Evolutionary conservation across 2,113 vertebrate genomes (phyloP), one percentile per base, ranked within the genome.

Genomic region (Hyperoodon ampullatus): DNA sequence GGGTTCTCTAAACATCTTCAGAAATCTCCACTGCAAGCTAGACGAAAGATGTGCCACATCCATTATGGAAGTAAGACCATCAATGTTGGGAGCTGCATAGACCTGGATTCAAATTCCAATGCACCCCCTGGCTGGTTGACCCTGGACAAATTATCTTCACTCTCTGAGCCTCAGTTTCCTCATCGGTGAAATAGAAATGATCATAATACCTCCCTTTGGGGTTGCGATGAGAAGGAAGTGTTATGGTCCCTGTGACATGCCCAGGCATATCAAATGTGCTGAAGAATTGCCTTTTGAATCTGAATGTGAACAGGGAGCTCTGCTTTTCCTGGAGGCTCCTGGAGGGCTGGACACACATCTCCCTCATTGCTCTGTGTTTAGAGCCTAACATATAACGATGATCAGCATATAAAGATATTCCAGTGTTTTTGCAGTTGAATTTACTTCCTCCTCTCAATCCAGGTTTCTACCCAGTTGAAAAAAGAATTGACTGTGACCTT

Each of bases 401-500:
- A 60, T 80, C 0, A 1, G 35, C 5, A 3, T 11, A 13, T 55
- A 44, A 66, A 82, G 70, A 72, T 33, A 11, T 50, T 24, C 55
- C 55, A 1, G 15, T 53, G 14, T 35, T 84, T 88, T 42, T 72
- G 21, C 55, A 16, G 33, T 28, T 88, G 71, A 35, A 44, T 93
- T 94, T 70, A 88, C 91, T 94, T 85, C 77, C 26, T 11, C 8
- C 15, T 77, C 28, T 89, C 58, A 8, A 26, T 55, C 65, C 7
- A 75, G 68, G n/a, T 87, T 97, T 82, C 82, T 84, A 39, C 81
- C 50, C 75, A 35, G 24, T n/a, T 80, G 42, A 58, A 53, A 90
- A 96, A 88, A 58, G 3, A 94, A 88, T 68, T 42, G 81, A 88
- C 61, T 81, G 23, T 88, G 95, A 93, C 95, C 92, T 97, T 95